These are phyloP conservation scores for Catonia carolina DNA, from an alignment of 2,888 invertebrate species.

Conservation along the genomic window DNA sequence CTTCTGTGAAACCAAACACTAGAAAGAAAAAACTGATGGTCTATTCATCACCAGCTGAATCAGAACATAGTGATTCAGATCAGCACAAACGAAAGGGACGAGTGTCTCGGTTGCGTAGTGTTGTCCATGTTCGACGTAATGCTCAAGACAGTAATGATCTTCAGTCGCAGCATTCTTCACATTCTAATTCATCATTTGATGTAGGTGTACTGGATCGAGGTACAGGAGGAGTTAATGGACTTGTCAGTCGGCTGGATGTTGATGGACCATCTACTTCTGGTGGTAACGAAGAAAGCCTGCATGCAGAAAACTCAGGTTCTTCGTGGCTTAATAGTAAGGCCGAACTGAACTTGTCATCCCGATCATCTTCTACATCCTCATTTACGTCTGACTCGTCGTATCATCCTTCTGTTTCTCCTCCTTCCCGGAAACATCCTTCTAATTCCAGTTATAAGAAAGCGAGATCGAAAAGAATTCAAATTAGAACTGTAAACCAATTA, in stretches of 20 bases:
- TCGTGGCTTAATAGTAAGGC: no score
- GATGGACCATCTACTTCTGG: conserved; percentile 7
- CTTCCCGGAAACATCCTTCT: no score
- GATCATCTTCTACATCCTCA: no score
- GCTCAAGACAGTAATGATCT: not conserved
- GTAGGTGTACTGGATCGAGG: not conserved
- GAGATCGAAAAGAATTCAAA: no score
- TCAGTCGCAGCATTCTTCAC: not conserved
- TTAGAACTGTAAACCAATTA: no score
- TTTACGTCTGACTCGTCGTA: no score
- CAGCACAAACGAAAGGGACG: no score
- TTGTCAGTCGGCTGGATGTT: not conserved
- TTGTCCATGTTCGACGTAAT: not conserved
- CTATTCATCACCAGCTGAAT: not conserved
- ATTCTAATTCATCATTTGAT: not conserved
- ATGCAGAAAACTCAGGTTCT: no score
- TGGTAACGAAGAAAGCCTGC: no score
- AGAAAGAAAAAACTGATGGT: not conserved
- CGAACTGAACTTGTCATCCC: no score
- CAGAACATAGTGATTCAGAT: not conserved
- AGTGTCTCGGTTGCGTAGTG: not conserved
- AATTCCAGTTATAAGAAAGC: no score
- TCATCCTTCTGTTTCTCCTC: no score
- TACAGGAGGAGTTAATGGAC: conserved; percentile 1
- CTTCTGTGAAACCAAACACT: not conserved